phyloP scores from a whole-genome alignment of 2,113 vertebrate species.

The Petaurus breviceps region DNA sequence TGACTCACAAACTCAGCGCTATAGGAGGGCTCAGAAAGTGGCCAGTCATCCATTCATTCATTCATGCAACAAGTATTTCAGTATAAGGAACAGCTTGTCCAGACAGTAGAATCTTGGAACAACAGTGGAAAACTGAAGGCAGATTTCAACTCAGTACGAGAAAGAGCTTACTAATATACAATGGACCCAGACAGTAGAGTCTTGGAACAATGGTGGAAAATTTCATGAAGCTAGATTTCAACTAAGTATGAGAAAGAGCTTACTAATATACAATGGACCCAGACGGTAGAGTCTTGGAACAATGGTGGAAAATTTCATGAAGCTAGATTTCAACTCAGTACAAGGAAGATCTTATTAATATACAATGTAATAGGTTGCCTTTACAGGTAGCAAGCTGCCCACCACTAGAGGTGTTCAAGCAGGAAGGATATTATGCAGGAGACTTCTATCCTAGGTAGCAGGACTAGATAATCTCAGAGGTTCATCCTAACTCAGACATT shows the following conservation, averaged over 20 bases:
- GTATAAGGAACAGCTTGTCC: background rate
- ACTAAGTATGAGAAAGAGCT: too few species aligned
- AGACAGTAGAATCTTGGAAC: background rate
- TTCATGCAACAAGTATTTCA: background rate
- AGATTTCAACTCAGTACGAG: background rate
- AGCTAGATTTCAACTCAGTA: background rate
- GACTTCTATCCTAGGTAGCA: background rate
- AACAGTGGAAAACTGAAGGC: too few species aligned
- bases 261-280: too few species aligned
- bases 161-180: too few species aligned
- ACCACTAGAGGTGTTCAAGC: background rate
- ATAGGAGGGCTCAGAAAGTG: constrained; percentile 32
- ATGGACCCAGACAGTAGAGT: too few species aligned
- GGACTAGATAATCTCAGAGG: background rate
- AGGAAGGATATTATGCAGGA: background rate
- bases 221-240: too few species aligned
- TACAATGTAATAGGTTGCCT: background rate
- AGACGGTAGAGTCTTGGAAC: too few species aligned
- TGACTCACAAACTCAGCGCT: background rate
- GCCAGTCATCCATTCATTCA: background rate
- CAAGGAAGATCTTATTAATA: background rate
- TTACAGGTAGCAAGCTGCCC: background rate
- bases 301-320: background rate
- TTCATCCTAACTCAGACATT: background rate
- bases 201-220: too few species aligned